phyloP scores from a whole-genome alignment of 2,797 vertebrate genomes.

The Todus mexicanus region DNA sequence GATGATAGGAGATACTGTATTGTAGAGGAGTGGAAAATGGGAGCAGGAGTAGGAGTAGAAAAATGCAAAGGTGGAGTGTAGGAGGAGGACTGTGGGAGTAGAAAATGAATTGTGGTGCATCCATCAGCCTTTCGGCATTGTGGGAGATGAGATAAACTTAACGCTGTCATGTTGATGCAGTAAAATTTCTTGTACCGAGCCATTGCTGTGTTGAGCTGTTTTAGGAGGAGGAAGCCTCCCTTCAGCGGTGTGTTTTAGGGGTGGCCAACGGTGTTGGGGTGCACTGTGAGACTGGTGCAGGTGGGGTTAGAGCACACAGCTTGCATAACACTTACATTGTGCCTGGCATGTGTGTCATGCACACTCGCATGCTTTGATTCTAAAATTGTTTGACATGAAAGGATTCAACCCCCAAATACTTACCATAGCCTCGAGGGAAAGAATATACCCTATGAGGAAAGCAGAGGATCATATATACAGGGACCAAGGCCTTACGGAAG shows the following conservation, averaged over 20 bases:
- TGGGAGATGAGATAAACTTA: slow-evolving; percentile 55
- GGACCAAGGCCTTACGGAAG: background rate
- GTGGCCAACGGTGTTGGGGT: background rate
- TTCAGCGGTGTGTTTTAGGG: background rate
- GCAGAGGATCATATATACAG: fast-evolving
- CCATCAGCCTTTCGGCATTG: slow-evolving; percentile 45
- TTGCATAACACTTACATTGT: background rate
- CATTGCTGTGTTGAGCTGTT: background rate
- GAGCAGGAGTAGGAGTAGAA: slow-evolving; percentile 56
- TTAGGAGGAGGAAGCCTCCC: background rate
- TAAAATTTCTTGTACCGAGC: background rate
- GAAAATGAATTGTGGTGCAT: slow-evolving; percentile 58
- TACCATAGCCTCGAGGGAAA: background rate
- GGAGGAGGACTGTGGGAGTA: slow-evolving; percentile 56
- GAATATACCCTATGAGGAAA: background rate
- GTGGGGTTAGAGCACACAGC: background rate
- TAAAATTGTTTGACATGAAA: background rate
- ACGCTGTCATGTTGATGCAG: slow-evolving; percentile 6
- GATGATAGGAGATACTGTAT: slow-evolving; percentile 20
- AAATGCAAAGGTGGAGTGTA: slow-evolving; percentile 64
- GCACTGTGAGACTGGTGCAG: background rate
- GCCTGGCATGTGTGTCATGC: background rate
- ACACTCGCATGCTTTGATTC: background rate
- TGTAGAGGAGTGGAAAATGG: slow-evolving; percentile 42
- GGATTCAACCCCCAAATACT: background rate